phyloP scores from a whole-genome alignment of 2,888 invertebrate species.

The Dione juno region DNA sequence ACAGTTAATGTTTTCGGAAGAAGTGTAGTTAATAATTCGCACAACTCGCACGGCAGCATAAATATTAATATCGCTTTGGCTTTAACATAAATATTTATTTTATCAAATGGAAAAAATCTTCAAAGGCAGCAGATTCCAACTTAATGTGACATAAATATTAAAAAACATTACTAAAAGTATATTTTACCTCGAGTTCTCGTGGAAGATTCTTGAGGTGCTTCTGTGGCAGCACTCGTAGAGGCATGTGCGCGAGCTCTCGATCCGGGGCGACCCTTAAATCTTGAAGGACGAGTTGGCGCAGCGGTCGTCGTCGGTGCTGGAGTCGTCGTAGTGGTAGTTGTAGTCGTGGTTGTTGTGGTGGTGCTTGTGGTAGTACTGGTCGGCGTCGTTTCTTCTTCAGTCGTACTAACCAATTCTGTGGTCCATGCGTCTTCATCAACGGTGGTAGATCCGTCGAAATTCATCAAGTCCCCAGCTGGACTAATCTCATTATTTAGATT shows the following conservation, averaged over 20 bases:
- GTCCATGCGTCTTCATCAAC: slow-evolving; percentile 67
- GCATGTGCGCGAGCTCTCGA: slow-evolving; percentile 72
- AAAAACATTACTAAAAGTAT: neutral
- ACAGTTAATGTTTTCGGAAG: neutral
- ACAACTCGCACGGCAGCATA: slow-evolving; percentile 61
- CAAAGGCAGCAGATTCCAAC: too few species aligned
- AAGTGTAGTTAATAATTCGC: slow-evolving; percentile 40
- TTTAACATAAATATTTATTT: slow-evolving; percentile 8
- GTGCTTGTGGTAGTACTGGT: slow-evolving; percentile 81
- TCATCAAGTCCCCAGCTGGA: slow-evolving; percentile 63
- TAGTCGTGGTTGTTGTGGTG: slow-evolving; percentile 83
- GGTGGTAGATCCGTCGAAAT: slow-evolving; percentile 70
- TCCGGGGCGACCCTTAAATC: slow-evolving; percentile 73
- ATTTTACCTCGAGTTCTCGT: slow-evolving; percentile 79
- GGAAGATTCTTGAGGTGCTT: slow-evolving; percentile 73
- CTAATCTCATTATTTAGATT: slow-evolving; percentile 85
- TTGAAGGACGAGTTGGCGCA: slow-evolving; percentile 71
- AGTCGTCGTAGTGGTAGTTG: slow-evolving; percentile 80
- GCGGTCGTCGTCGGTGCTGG: slow-evolving; percentile 77
- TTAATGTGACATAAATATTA: neutral
- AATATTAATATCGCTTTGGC: slow-evolving; percentile 19
- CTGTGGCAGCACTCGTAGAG: slow-evolving; percentile 73
- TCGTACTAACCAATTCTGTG: slow-evolving; percentile 75
- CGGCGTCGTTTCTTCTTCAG: slow-evolving; percentile 80
- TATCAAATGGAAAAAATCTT: neutral